Base-by-base conservation (phyloP, 2,888 invertebrate species). In the Agriotes lineatus region DNA sequence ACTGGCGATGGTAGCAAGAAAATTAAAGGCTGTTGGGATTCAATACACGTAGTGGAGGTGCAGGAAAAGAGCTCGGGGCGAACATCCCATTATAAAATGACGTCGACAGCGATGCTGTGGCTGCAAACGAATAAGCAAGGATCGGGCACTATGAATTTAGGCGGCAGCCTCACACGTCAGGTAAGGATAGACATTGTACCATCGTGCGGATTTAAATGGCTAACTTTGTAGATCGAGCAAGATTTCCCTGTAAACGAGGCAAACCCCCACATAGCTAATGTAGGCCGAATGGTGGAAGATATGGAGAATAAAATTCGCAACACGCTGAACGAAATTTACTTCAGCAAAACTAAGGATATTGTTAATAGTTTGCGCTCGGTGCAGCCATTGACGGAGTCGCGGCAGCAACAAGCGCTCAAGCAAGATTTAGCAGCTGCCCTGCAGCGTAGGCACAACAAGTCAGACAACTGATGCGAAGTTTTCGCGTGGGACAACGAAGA, bases 1-100 rank as follows among this genome's bases (percentile, higher is more conserved):
- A 97, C 96, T 0, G 99, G 98, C 0, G 98, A 99, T 85, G 98
- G 98, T 12, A 97, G 97, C 37, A 97, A 96, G 86, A 97, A 96
- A 86, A 99, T 99, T 78, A 97, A 97, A 84, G 99, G 99, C 0
- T 99, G 99, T 85, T 99, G 99, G 99, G 99, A 99, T 84, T 99
- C 99, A 1, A 97, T 99, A 81, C 99, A 99, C 82, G 99, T 99
- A 0, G 96, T 99, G 12, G 99, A 99, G 86, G 98, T 99, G 0
- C 96, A 96, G 82, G 97, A 98, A 83, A 98, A 98, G 85, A 93
- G 96, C 52, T 94, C 93, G 19, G 97, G 97, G 0, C 89, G 96
- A 61, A 94, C 92, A 77, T 98, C 98, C 19, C 97, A 98, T 84
- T 99, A 99, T 84, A 99, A 99, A 87, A 89, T 99, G 80, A 99